Evolutionary conservation across 2,797 vertebrate genomes (phyloP), one percentile per base, ranked within the genome.

Genomic region (Natrix natrix): DNA sequence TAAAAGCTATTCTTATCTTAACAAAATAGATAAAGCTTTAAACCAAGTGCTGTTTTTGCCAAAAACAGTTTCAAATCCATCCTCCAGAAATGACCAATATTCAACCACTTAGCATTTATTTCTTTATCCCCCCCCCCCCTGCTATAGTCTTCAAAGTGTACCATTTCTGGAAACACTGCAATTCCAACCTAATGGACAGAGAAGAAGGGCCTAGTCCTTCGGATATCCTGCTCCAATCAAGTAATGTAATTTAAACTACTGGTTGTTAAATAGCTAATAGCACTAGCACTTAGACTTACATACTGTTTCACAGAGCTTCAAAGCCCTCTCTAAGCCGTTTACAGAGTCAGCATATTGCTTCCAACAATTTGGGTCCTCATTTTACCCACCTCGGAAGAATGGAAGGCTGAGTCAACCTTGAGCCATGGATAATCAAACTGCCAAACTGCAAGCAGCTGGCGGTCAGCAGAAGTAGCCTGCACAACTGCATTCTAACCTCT

Each of bases 1-100:
- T 89, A 94, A 94, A 96, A 95, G 92, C 94, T 37, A 94, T 63
- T 17, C 3, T 22, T 93, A 78, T 63, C 90, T 91, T 78, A 94
- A 94, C 3, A 91, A 94, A 95, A 66, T 48, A 94, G 87, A 90
- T 87, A 90, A 54, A 32, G 86, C 86, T 90, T 63, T 48, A 60
- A 90, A 86, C 61, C 63, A 90, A 90, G 88, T 48, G 2, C 8
- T 90, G 48, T 24, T 32, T 83, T 83, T 90, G 91, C 88, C n/a
- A 92, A 54, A 86, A 61, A n/a, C 66, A 74, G 26, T 32, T 60
- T 78, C 66, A 57, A 86, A 59, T 17, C 28, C 86, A 92, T 52
- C 32, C 26, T 91, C 43, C 54, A 86, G 26, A 91, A 92, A 88
- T 22, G 24, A 54, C 57, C 52, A 86, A 28, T 89, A 92, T 66